These are phyloP conservation scores for Alfaro cultratus DNA, from an alignment of 2,797 vertebrate genomes.

Conservation along the genomic window DNA sequence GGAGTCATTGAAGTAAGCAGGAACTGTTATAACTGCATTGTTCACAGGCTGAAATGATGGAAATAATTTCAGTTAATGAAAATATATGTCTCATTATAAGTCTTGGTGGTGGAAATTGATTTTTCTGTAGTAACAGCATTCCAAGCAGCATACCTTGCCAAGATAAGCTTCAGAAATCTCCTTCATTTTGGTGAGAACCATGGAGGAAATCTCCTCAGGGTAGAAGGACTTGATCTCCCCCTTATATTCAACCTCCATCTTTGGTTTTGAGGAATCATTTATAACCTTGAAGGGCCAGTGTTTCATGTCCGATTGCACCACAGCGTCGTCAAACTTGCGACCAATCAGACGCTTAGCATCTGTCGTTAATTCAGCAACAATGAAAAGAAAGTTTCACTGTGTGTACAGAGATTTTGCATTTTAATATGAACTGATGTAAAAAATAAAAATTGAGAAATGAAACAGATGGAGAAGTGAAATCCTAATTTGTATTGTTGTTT, in stretches of 20 bases:
- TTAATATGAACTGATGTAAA: not conserved
- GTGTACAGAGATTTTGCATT: not conserved
- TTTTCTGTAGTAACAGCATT: not conserved
- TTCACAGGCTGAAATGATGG: constrained; percentile 76
- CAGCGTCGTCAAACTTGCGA: constrained; percentile 86
- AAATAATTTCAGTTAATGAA: constrained; percentile 5
- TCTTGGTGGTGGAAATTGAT: not conserved
- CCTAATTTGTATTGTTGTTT: not conserved
- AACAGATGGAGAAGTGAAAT: not conserved
- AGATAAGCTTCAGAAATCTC: constrained; percentile 92
- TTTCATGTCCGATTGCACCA: constrained; percentile 93
- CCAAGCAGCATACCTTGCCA: constrained; percentile 81
- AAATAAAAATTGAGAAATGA: not conserved
- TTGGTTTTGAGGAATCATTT: constrained; percentile 87
- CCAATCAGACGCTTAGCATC: constrained; percentile 93
- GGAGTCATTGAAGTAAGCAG: constrained; percentile 93
- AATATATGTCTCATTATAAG: not conserved
- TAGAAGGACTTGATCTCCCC: constrained; percentile 88
- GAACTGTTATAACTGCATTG: constrained; percentile 91
- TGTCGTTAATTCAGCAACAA: constrained; percentile 42
- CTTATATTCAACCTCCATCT: constrained; percentile 91
- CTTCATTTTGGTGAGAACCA: constrained; percentile 95
- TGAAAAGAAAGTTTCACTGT: not conserved
- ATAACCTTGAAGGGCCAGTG: constrained; percentile 92
- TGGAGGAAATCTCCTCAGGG: constrained; percentile 91